Percentiles rank a stretch among this genome's conserved stretches.
These are phyloP conservation scores for Pseudopipra pipra DNA, from an alignment of 2,113 vertebrate genomes.

Conservation along the genomic window DNA sequence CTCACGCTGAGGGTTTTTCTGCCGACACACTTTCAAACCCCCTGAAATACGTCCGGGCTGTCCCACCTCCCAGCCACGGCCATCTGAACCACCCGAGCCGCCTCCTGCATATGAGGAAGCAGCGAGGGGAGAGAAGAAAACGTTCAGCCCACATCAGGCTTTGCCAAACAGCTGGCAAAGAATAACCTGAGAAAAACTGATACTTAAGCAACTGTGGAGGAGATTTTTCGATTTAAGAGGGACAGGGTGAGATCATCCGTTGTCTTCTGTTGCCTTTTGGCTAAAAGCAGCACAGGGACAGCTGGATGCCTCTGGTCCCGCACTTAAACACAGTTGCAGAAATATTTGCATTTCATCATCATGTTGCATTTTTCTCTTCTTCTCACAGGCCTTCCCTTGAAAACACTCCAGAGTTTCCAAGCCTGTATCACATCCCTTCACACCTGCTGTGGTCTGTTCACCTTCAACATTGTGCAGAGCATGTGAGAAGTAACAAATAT, in stretches of 20 bases:
- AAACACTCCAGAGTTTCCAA: neutral
- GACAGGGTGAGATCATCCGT: constrained; percentile 20
- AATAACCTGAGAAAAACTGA: neutral
- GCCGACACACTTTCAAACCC: neutral
- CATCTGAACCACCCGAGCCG: neutral
- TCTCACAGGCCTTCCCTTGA: neutral
- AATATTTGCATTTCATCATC: constrained; percentile 32
- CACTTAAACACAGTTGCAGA: neutral
- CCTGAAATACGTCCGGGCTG: rapidly evolving
- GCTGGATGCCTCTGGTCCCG: neutral
- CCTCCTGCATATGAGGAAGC: neutral
- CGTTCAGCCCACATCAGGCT: neutral
- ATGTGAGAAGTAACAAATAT: neutral
- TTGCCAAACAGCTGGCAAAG: constrained; percentile 8
- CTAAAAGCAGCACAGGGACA: neutral
- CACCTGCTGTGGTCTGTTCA: neutral
- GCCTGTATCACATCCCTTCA: neutral
- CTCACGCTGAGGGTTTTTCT: neutral
- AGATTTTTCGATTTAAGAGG: constrained; percentile 3
- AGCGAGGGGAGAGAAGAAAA: neutral
- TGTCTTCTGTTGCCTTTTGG: constrained; percentile 13
- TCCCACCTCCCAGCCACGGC: neutral
- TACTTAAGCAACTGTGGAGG: neutral
- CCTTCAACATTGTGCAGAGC: neutral
- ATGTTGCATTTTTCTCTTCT: neutral